These are phyloP conservation scores for Craseonycteris thonglongyai DNA, from an alignment of 2,113 vertebrate genomes.

Conservation along the genomic window DNA sequence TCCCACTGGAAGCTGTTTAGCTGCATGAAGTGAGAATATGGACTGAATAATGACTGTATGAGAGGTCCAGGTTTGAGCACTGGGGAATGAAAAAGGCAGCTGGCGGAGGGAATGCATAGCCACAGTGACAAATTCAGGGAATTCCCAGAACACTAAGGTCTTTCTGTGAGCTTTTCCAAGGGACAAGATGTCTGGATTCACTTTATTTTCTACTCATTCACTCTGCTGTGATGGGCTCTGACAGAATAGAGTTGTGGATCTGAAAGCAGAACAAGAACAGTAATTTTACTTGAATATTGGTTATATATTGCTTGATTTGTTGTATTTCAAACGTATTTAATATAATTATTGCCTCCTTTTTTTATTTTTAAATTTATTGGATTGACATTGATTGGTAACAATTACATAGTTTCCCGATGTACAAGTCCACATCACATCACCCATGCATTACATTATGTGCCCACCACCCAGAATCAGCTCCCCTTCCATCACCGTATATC, in stretches of 20 bases:
- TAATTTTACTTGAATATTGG: not conserved
- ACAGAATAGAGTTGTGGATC: not conserved
- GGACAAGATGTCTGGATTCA: not conserved
- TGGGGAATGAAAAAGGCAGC: not conserved
- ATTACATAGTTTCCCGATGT: no score
- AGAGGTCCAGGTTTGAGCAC: not conserved
- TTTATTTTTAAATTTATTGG: no score
- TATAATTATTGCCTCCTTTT: not conserved
- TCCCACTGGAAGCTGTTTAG: not conserved
- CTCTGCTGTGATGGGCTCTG: not conserved
- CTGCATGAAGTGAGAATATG: not conserved
- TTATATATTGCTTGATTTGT: not conserved
- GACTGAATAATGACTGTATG: not conserved
- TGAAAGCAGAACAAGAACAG: not conserved
- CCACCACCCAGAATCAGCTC: no score
- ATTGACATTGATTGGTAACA: no score
- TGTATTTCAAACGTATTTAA: not conserved
- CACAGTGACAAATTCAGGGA: not conserved
- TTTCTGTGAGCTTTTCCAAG: not conserved
- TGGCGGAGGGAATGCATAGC: rapidly evolving
- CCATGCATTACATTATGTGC: no score
- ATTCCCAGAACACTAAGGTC: not conserved
- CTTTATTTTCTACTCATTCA: not conserved
- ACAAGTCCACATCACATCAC: no score
- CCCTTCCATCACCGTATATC: no score